Conservation (phyloP, 1,140 invertebrate genomes). For the Tetramorium alpestre region DNA sequence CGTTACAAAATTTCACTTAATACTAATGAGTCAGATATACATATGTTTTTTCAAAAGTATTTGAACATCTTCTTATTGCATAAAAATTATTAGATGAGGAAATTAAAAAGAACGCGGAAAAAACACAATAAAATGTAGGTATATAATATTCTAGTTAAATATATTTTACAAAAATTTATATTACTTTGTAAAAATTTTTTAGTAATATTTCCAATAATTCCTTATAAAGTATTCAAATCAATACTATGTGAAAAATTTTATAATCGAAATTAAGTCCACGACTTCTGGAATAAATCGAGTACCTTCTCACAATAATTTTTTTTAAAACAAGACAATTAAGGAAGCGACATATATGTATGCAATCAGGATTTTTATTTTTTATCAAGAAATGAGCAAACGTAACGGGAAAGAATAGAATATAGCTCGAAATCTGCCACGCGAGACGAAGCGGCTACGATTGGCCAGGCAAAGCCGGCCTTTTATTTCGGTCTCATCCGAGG, state of each 20-base stretch:
- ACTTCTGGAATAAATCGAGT: not conserved
- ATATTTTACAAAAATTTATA: not conserved
- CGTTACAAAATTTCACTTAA: not conserved
- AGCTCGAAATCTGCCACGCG: constrained; percentile 70
- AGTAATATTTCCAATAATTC: not conserved
- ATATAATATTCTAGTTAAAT: too few relatives aligned
- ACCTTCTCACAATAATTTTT: not conserved
- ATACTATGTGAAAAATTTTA: not conserved
- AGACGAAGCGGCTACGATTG: constrained; percentile 46
- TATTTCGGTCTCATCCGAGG: constrained; percentile 44
- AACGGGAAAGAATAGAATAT: constrained; percentile 76
- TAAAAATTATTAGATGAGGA: not conserved
- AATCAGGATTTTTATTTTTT: constrained; percentile 28
- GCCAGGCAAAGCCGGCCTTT: not conserved
- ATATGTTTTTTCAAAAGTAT: not conserved
- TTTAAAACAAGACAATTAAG: constrained; percentile 5
- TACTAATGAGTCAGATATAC: not conserved
- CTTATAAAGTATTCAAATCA: not conserved
- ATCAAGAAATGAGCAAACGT: constrained; percentile 63
- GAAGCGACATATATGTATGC: not conserved
- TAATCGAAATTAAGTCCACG: not conserved
- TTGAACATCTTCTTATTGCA: not conserved
- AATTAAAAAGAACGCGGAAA: not conserved
- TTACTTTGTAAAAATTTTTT: not conserved
- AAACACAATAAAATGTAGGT: not conserved